A percentile compares a stretch with the other conserved stretches of the same genome.
These are phyloP conservation scores for Neostethus bicornis DNA, from an alignment of 2,797 vertebrate species.

Conservation along the genomic window DNA sequence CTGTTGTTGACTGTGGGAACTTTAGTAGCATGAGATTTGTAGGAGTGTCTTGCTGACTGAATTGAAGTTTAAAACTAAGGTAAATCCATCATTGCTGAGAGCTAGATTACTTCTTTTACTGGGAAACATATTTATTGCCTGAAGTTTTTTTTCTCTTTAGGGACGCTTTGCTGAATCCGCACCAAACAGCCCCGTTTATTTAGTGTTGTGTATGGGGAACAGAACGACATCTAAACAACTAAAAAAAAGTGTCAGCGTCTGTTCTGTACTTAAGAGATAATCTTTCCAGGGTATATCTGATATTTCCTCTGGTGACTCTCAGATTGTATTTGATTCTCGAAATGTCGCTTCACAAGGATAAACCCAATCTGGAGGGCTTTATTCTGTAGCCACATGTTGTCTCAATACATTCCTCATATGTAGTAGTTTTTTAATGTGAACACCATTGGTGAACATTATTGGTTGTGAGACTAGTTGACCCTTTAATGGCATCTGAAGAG, in stretches of 20 bases:
- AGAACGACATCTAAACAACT: slow-evolving; percentile 31
- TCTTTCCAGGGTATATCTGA: slow-evolving; percentile 29
- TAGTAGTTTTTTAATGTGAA: not conserved
- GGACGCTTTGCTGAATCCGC: slow-evolving; percentile 28
- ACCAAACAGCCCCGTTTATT: slow-evolving; percentile 27
- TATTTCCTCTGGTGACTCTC: slow-evolving; percentile 33
- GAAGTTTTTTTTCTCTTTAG: slow-evolving; percentile 32
- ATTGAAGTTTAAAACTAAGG: slow-evolving; percentile 49
- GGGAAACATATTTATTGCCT: slow-evolving; percentile 44
- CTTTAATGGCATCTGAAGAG: not conserved
- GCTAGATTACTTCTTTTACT: slow-evolving; percentile 19
- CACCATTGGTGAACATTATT: not conserved
- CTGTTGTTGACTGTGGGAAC: slow-evolving; percentile 21
- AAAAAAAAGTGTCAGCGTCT: slow-evolving; percentile 16
- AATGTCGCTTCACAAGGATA: slow-evolving; percentile 41
- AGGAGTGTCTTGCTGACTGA: slow-evolving; percentile 12
- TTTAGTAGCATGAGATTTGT: slow-evolving; percentile 31
- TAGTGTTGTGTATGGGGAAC: slow-evolving; percentile 16
- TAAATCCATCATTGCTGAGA: slow-evolving; percentile 37
- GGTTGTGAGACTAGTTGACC: not conserved
- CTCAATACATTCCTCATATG: slow-evolving; percentile 15
- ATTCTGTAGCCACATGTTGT: slow-evolving; percentile 40
- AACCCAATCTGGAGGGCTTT: slow-evolving; percentile 24
- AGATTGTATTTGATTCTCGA: slow-evolving; percentile 45
- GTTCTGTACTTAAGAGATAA: slow-evolving; percentile 23